These are phyloP conservation scores for Agonum fuliginosum DNA, from an alignment of 2,888 invertebrate species.

Conservation along the genomic window DNA sequence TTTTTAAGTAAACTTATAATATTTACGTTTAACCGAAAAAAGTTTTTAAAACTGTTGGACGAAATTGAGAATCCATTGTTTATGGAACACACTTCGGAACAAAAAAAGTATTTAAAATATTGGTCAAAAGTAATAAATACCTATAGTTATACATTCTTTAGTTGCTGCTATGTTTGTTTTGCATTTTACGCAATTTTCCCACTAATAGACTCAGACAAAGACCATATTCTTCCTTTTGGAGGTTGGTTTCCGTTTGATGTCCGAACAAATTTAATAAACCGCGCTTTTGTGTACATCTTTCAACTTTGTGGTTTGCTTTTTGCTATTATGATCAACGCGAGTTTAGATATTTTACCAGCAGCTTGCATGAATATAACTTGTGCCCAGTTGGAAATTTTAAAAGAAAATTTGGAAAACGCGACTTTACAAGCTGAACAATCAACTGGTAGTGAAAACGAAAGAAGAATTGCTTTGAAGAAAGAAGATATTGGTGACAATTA, in stretches of 20 bases:
- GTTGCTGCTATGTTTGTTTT: conserved; percentile 56
- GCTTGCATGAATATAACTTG: conserved; percentile 62
- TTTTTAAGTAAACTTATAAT: conserved; percentile 62
- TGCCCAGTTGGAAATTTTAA: conserved; percentile 62
- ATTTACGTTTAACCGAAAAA: conserved; percentile 59
- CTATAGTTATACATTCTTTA: conserved; percentile 54
- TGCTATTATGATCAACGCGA: conserved; percentile 62
- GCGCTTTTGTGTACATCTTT: conserved; percentile 54
- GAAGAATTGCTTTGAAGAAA: not conserved
- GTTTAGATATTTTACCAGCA: conserved; percentile 62
- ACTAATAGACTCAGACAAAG: conserved; percentile 61
- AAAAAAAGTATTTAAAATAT: conserved; percentile 56
- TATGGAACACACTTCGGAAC: conserved; percentile 56
- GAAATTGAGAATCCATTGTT: conserved; percentile 57
- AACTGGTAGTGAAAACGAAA: not conserved
- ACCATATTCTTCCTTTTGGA: conserved; percentile 62
- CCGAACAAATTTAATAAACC: conserved; percentile 42
- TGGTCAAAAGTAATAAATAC: conserved; percentile 53
- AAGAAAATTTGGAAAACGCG: conserved; percentile 60
- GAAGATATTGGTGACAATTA: not conserved
- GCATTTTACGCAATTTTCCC: conserved; percentile 63
- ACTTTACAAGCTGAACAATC: not conserved
- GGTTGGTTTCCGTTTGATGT: conserved; percentile 64
- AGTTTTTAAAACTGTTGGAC: conserved; percentile 59
- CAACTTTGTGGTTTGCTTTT: conserved; percentile 61